Base-by-base conservation (phyloP, 64 coral and sea anemone species). In the Hydrozoanthus tunicans region DNA sequence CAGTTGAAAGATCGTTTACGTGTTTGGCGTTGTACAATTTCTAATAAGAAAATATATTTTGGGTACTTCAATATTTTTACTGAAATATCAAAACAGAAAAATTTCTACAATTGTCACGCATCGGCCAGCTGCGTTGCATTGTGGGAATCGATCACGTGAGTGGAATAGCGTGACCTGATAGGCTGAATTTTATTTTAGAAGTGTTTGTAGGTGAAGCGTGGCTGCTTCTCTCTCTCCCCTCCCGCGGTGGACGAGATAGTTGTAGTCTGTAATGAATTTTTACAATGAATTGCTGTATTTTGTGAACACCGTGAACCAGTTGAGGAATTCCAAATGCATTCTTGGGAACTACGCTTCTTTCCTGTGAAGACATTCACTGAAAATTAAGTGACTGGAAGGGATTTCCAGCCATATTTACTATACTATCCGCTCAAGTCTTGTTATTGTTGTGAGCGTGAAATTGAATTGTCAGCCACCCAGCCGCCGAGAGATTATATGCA, bases 221-320 rank as follows among this genome's bases (percentile, higher is more conserved):
- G 83, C 83, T 86, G 83, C 68, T 86, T 86, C 83, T 73, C 73
- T 94, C 89, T 91, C 93, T 94, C 95, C 95, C 95, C 92, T 92
- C 95, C 89, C 78, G 90, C 88, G 79, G 71, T 83, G 86, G 77
- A 58, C 54, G 76, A 89, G 86, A 84, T 91, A 73, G 71, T 81
- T 62, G 9, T 96, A 83, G 78, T 91, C 92, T 96, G 85, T 93
- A 94, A 96, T 96, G 95, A 96, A 90, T 90, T 96, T 94, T 89
- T 58, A 93, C 88, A 77, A 84, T 91, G 79, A 96, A 96, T 62
- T 85, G 82, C 13, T 64, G 64, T 67, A 15, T 96, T 94, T 80
- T 89, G 64, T 58, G 84, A 72, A 56, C 70, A 73, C 24, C 58
- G 25, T 73, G 69, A 73, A 89, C 62, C 82, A 81, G 93, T 77